A percentile compares a stretch with the other conserved stretches of the same genome.
Evolutionary conservation across 1,140 invertebrate genomes (phyloP).

Genomic region (Araneus ventricosus): DNA sequence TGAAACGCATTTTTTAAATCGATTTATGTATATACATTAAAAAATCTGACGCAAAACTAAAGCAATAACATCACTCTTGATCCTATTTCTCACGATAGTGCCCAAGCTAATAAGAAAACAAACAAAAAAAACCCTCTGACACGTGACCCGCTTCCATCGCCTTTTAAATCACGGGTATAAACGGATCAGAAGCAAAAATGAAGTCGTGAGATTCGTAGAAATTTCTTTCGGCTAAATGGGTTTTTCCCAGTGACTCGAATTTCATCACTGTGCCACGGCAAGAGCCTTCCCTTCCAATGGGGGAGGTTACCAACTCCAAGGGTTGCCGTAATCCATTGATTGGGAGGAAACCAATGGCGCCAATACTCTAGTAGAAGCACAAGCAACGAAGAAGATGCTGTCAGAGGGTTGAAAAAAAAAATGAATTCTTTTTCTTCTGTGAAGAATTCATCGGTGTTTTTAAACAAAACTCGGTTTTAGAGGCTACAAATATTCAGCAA

Average conservation of each 20-base stretch:
- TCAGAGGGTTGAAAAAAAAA: not conserved
- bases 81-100: no score
- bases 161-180: not conserved
- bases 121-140: not conserved
- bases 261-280: not conserved
- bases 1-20: no score
- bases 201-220: not conserved
- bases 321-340: slow-evolving; percentile 42
- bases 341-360: not conserved
- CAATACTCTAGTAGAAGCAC: not conserved
- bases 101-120: no score
- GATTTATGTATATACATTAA: no score
- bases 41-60: no score
- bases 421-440: not conserved
- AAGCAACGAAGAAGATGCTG: not conserved
- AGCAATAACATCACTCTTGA: no score
- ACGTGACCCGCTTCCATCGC: not conserved
- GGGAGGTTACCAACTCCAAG: not conserved
- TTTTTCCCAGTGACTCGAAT: slow-evolving; percentile 27
- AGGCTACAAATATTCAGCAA: no score
- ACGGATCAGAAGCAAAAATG: not conserved
- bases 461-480: no score
- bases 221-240: not conserved
- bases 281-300: not conserved
- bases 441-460: no score